Evolutionary conservation across 1,140 invertebrate genomes (phyloP).

Genomic region (Drosophila bocki): DNA sequence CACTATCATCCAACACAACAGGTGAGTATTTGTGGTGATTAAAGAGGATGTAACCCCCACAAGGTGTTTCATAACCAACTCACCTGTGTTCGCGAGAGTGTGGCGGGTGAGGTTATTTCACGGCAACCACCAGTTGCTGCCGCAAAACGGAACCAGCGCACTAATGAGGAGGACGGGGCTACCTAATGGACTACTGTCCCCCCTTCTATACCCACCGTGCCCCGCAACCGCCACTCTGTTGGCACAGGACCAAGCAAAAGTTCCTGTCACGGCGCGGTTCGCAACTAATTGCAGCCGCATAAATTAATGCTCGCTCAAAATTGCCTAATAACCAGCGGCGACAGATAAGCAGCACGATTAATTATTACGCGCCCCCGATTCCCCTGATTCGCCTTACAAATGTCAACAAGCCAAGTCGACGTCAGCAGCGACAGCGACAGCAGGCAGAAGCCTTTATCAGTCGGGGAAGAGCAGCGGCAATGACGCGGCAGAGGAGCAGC

Average conservation of each 20-base stretch:
- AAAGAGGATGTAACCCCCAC: background rate
- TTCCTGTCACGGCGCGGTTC: conserved; percentile 33
- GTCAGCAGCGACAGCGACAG: conserved; percentile 11
- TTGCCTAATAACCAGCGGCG: conserved; percentile 44
- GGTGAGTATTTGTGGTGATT: background rate
- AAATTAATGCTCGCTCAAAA: conserved; percentile 54
- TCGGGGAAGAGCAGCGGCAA: conserved; percentile 19
- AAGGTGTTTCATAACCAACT: conserved; percentile 28
- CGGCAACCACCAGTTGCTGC: conserved; percentile 47
- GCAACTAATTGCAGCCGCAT: conserved; percentile 66
- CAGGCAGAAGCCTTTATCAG: conserved; percentile 57
- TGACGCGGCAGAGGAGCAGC: background rate
- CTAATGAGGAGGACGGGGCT: conserved; percentile 1
- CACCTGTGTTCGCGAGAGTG: conserved; percentile 7
- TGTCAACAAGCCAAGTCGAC: conserved; percentile 50
- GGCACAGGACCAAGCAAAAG: conserved; percentile 56
- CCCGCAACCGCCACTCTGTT: conserved; percentile 8
- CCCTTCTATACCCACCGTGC: background rate
- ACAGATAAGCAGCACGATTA: conserved; percentile 65
- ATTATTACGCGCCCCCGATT: conserved; percentile 15
- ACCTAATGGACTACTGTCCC: conserved; percentile 8
- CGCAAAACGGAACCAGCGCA: background rate
- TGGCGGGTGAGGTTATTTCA: conserved; percentile 15
- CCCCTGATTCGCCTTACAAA: conserved; percentile 27
- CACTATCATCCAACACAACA: background rate